Conservation (phyloP, 2,797 vertebrate species). For the Thripadectes ignobilis region DNA sequence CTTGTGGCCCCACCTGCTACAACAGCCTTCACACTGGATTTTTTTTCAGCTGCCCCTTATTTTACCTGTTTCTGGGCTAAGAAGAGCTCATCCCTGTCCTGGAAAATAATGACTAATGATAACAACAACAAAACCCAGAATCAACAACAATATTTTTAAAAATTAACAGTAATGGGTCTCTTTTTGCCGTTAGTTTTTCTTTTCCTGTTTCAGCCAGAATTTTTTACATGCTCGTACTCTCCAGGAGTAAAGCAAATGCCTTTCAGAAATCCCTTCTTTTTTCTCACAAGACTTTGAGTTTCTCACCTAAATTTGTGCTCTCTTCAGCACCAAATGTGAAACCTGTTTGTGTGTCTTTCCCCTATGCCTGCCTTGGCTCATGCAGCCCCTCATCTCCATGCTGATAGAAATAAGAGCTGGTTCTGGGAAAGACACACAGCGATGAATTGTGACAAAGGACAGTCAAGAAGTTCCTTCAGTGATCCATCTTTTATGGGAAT, state of each 20-base stretch:
- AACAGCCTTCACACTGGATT: not conserved
- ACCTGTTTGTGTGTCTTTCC: not conserved
- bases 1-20: rapidly evolving
- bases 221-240: not conserved
- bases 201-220: not conserved
- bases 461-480: not conserved
- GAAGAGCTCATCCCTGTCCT: not conserved
- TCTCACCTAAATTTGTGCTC: not conserved
- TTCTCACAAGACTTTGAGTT: not conserved
- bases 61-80: not conserved
- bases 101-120: not conserved
- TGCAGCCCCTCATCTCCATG: not conserved
- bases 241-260: not conserved
- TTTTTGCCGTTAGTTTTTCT: not conserved
- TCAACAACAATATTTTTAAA: not conserved
- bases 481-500: not conserved
- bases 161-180: not conserved
- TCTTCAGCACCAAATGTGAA: not conserved
- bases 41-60: not conserved
- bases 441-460: not conserved
- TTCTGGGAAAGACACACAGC: not conserved
- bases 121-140: not conserved
- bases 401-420: not conserved
- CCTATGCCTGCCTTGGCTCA: not conserved
- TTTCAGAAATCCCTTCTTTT: not conserved